Evolutionary conservation across 2,113 vertebrate genomes (phyloP).

Genomic region (Terrapene triunguis): DNA sequence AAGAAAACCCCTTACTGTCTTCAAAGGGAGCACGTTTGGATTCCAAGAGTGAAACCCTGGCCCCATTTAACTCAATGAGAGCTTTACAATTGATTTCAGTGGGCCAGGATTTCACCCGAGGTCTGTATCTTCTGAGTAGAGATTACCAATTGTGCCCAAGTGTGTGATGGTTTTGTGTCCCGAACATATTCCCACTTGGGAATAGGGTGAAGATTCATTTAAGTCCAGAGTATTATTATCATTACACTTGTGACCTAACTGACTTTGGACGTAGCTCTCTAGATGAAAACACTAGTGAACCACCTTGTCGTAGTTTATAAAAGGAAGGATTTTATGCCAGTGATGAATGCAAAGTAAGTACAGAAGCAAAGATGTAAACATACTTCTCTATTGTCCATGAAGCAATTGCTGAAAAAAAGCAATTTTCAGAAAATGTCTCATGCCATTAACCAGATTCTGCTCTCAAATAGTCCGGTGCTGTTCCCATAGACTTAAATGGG

Average conservation of each 20-base stretch:
- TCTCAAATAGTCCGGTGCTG: neutral
- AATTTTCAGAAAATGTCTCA: neutral
- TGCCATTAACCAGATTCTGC: neutral
- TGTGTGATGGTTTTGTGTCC: neutral
- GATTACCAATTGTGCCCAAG: too few relatives aligned
- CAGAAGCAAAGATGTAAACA: neutral
- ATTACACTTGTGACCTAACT: neutral
- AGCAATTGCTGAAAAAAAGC: neutral
- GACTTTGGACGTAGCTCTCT: neutral
- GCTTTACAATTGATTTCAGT: too few relatives aligned
- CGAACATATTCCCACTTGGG: neutral
- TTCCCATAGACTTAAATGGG: neutral
- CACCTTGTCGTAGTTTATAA: neutral
- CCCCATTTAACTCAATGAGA: too few relatives aligned
- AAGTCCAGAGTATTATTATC: neutral
- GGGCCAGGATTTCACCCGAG: too few relatives aligned
- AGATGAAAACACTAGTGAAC: neutral
- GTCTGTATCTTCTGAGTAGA: too few relatives aligned
- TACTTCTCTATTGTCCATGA: neutral
- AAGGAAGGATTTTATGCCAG: neutral
- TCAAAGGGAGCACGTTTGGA: too few relatives aligned
- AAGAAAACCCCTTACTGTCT: too few relatives aligned
- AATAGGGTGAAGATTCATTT: neutral
- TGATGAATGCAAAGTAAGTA: neutral
- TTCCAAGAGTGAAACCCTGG: too few relatives aligned